Conservation (phyloP, 2,888 invertebrate species). For the Coelopa pilipes region DNA sequence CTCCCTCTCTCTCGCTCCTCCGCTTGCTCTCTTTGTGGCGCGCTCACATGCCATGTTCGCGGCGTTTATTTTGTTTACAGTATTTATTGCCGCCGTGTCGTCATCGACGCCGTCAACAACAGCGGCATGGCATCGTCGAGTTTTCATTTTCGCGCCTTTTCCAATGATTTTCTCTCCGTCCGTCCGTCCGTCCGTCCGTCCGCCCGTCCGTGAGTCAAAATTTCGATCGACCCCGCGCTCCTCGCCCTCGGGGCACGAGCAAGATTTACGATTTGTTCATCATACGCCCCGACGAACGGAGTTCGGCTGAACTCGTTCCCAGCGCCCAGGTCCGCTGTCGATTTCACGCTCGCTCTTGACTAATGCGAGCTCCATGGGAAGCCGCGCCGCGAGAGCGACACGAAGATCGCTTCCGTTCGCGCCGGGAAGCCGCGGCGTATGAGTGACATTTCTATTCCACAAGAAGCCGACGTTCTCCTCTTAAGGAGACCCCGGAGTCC, state of each 20-base stretch:
- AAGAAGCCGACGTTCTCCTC: no score
- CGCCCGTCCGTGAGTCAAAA: neutral
- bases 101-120: slow-evolving; percentile 14
- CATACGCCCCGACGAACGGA: neutral
- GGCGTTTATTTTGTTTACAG: slow-evolving; percentile 10
- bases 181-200: neutral
- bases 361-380: no score
- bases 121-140: neutral
- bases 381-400: no score
- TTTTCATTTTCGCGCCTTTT: slow-evolving; percentile 12
- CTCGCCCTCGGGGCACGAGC: neutral
- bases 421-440: no score
- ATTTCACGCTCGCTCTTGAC: no score
- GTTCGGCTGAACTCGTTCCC: no score
- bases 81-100: slow-evolving; percentile 26
- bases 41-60: slow-evolving; percentile 19
- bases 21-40: slow-evolving; percentile 9
- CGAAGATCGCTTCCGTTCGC: no score
- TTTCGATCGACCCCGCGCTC: neutral
- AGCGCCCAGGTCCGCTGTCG: no score
- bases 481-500: no score
- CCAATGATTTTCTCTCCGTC: no score
- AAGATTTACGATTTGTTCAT: neutral
- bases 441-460: no score
- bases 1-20: no score